Evolutionary conservation across 1,140 invertebrate species (phyloP), one percentile per base, ranked within the genome.

Genomic region (Zaprionus africanus): DNA sequence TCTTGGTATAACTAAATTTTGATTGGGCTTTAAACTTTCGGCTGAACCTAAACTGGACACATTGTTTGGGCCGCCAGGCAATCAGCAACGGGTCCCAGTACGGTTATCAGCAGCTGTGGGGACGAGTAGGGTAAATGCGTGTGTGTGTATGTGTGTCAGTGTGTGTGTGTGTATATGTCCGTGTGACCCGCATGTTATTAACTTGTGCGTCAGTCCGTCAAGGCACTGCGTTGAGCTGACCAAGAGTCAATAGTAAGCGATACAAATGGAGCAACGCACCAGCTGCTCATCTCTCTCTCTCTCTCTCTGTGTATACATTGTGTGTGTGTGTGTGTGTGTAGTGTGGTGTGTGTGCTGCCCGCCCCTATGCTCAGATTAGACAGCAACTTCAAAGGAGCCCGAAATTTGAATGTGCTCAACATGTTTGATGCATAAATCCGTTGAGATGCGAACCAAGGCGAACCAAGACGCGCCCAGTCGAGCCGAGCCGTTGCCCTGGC

Each of bases 371-470:
- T 19, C 46, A 51, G 53, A 24, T 56, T 56, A 56, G 56, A 36
- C 15, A 17, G 1, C 53, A 58, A 75, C 72, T 63, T 75, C 72
- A 70, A 75, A 75, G 66, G 3, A 38, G 24, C 36, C 46, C 26
- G 56, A 78, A 78, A 76, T 67, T 71, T 62, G 43, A 74, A 59
- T 67, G 57, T 56, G 38, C 19, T 76, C 75, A 72, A 81, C 75
- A 57, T 82, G 83, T 80, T 87, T 88, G 84, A 83, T 87, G 81
- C 73, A 70, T 34, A 58, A 88, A 78, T 72, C 83, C 84, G 49
- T n/a, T 56, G 83, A 87, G 73, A 88, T 46, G 41, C 41, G 41
- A 5, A 17, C n/a, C 7, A 43, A n/a, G n/a, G 9, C 41, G 41
- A 43, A 13, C n/a, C 41, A 6, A 43, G 41, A 31, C 41, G n/a